Base-by-base conservation (phyloP, 2,888 invertebrate species). In the Sphaerophoria rueppellii region DNA sequence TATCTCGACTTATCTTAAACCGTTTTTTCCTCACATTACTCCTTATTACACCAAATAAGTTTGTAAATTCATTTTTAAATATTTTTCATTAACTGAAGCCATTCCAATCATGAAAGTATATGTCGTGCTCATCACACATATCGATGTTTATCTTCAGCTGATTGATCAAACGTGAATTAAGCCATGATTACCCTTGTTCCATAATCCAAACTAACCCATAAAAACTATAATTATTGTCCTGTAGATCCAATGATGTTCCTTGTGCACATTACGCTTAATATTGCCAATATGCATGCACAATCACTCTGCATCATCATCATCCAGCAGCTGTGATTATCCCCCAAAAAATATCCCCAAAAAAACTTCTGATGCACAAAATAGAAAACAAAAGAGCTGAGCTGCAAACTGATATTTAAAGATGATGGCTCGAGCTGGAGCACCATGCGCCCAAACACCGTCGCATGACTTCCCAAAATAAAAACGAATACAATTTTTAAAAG, bases 351-450 rank as follows among this genome's bases (percentile, higher is more conserved):
- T 52, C 76, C 24, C 7, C 3, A 52, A 61, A 43, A 72, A 54
- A 72, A 70, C 58, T 76, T 80, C 63, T 34, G 40, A 76, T 40
- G 16, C 40, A 40, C 6, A 40, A 40, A 9, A 40, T 2, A 40
- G 24, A 40, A 7, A 43, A 43, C 6, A 50, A 50, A 58, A 24
- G 77, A 76, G 73, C 60, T 61, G 65, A 69, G 55, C 60, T 63
- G 85, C 76, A 81, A 81, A 85, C 85, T 63, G 76, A 46, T 76
- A 48, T 77, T 85, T 85, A 81, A 85, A 73, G 75, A 69, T 85
- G 72, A 76, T 73, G 73, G 71, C 24, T 7, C 34, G 24, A 74
- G 73, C 24, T 24, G 24, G 24, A 24, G 24, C 24, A 24, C 24
- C 24, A 24, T 24, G 24, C 24, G 24, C 24, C 24, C 24, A 24